Evolutionary conservation across 2,797 vertebrate species (phyloP), one percentile per base, ranked within the genome.

Genomic region (Enoplosus armatus): DNA sequence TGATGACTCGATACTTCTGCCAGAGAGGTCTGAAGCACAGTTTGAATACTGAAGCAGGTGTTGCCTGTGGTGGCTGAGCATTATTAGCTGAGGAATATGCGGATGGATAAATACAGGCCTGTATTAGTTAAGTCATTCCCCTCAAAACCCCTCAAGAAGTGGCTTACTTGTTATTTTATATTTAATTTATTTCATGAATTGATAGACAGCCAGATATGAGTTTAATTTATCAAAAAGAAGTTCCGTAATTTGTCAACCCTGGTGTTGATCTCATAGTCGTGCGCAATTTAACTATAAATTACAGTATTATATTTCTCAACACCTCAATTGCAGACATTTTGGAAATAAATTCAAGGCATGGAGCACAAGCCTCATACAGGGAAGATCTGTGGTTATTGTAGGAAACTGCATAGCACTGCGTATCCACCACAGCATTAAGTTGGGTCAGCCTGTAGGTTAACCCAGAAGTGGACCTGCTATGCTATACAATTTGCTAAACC

Each of bases 1-100:
- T 94, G 91, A 92, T 92, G 86, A 88, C 90, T 92, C 80, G 75
- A 90, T 91, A 85, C 87, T 87, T 87, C 84, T 85, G 85, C 90
- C 89, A 86, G 84, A 89, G 83, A 89, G 84, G 75, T 90, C 73
- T 85, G 84, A 83, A 67, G 82, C 85, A 45, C 85, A 75, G 89
- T 85, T 63, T 80, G 89, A 90, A 83, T 82, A 80, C 80, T 41
- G 84, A 89, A 87, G 82, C 86, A 90, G 90, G 80, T 90, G 90
- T 75, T 68, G 80, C 62, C 69, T 67, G 65, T 54, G 78, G 56
- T 51, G 35, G 74, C 68, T 61, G 68, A 67, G 51, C 41, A 47
- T 84, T 87, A 64, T 84, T 73, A 84, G 54, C 85, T 62, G 16
- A 66, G 24, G 53, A 70, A 71, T 64, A 47, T 43, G 6, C 11